Percentiles rank a stretch among this genome's conserved stretches.
These are phyloP conservation scores for Peromyscus maniculatus DNA, from an alignment of 2,113 vertebrate species.

Conservation along the genomic window DNA sequence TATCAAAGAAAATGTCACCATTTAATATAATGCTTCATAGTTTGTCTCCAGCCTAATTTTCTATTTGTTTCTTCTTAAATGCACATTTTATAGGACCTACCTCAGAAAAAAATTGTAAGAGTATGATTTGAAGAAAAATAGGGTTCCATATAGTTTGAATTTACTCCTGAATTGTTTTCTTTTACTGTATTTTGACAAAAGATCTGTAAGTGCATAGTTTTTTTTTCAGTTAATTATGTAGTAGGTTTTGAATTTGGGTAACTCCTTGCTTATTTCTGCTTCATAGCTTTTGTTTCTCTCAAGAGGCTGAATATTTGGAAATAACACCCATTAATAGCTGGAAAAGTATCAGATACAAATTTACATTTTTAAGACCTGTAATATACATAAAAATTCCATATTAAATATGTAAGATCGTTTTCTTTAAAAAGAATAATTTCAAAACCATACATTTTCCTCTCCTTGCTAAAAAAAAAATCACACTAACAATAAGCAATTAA, in stretches of 20 bases:
- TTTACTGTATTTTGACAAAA: not conserved
- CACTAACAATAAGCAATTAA: not conserved
- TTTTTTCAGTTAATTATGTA: constrained; percentile 31
- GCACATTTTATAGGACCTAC: not conserved
- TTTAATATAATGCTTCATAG: not conserved
- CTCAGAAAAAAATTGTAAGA: not conserved
- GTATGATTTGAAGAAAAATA: not conserved
- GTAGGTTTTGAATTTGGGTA: not conserved
- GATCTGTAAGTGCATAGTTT: not conserved
- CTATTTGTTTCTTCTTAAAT: not conserved
- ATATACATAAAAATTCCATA: not conserved
- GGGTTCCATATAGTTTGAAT: not conserved
- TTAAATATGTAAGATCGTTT: constrained; percentile 19
- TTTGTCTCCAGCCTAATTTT: not conserved
- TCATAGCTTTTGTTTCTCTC: constrained; percentile 46
- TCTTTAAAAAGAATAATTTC: constrained; percentile 5
- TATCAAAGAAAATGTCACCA: not conserved
- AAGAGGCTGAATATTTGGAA: constrained; percentile 10
- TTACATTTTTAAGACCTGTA: not conserved
- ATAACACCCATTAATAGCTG: not conserved
- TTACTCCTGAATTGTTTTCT: constrained; percentile 29
- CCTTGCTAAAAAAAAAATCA: constrained; percentile 10
- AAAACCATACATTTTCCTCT: not conserved
- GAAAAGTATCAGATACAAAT: constrained; percentile 20
- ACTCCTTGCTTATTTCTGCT: not conserved